Conservation (phyloP, 2,113 vertebrate species). For the Mustela nigripes region DNA sequence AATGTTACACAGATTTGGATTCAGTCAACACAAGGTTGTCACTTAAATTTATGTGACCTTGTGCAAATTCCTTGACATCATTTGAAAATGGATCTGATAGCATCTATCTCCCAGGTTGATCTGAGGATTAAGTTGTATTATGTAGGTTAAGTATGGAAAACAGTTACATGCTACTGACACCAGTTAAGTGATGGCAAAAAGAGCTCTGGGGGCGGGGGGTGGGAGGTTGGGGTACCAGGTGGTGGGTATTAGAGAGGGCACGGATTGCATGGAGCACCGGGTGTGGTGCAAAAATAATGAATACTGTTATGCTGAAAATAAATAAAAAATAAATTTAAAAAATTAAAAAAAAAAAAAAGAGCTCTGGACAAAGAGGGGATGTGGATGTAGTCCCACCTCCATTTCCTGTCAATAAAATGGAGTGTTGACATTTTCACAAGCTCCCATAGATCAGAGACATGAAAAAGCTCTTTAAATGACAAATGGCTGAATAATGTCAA, state of each 20-base stretch:
- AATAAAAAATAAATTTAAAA: too few species aligned
- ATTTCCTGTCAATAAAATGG: background rate
- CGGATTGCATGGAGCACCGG: too few species aligned
- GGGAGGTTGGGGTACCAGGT: too few species aligned
- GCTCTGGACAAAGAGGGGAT: background rate
- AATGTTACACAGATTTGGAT: background rate
- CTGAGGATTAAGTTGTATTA: too few species aligned
- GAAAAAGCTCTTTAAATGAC: background rate
- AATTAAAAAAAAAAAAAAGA: too few species aligned
- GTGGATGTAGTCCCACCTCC: background rate
- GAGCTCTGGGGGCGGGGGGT: background rate
- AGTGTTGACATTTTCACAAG: background rate
- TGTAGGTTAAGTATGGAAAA: background rate
- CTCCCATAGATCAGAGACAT: background rate
- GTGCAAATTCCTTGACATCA: background rate
- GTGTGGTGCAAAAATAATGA: too few species aligned
- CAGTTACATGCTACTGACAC: background rate
- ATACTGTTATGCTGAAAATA: too few species aligned
- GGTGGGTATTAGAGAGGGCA: too few species aligned
- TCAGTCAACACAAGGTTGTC: background rate
- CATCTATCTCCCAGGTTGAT: fast-evolving
- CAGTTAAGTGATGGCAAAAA: background rate
- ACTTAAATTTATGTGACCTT: background rate
- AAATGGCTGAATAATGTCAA: background rate
- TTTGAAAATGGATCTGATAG: background rate